Conservation (phyloP, 2,888 invertebrate species). For the Nephrotoma flavescens region DNA sequence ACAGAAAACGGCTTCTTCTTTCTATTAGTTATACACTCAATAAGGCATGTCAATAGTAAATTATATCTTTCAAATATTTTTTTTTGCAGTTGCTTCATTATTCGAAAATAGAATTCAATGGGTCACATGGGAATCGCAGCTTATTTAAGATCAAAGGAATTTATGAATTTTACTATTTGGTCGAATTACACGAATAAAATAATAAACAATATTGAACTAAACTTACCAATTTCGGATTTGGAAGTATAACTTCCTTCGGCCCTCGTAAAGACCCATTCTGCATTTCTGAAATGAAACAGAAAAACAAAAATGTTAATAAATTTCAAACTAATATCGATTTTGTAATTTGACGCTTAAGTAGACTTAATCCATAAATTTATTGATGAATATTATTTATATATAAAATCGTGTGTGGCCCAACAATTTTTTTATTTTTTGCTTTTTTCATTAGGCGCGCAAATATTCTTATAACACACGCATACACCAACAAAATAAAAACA, state of each 20-base stretch:
- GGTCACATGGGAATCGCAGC: not conserved
- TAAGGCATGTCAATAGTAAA: not conserved
- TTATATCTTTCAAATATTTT: not conserved
- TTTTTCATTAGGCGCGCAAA: not conserved
- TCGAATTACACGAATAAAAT: not conserved
- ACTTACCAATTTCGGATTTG: slow-evolving; percentile 24
- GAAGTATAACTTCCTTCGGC: slow-evolving; percentile 24
- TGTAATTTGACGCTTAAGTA: not conserved
- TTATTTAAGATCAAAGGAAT: not conserved
- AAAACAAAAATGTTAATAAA: slow-evolving; percentile 3
- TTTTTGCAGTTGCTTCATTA: not conserved
- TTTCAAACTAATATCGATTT: not conserved
- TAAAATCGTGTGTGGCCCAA: not conserved
- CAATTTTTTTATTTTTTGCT: not conserved
- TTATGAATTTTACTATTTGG: not conserved
- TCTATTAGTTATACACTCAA: not conserved
- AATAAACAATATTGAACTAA: not conserved
- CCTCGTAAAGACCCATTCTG: slow-evolving; percentile 26
- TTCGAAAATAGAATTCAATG: not conserved
- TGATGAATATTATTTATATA: not conserved
- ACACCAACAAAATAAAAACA: not conserved
- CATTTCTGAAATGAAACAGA: slow-evolving; percentile 20
- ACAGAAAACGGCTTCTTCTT: not conserved
- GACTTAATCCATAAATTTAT: not conserved
- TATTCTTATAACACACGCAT: not conserved